Base-by-base conservation (phyloP, 2,113 vertebrate species). In the Nicator chloris region DNA sequence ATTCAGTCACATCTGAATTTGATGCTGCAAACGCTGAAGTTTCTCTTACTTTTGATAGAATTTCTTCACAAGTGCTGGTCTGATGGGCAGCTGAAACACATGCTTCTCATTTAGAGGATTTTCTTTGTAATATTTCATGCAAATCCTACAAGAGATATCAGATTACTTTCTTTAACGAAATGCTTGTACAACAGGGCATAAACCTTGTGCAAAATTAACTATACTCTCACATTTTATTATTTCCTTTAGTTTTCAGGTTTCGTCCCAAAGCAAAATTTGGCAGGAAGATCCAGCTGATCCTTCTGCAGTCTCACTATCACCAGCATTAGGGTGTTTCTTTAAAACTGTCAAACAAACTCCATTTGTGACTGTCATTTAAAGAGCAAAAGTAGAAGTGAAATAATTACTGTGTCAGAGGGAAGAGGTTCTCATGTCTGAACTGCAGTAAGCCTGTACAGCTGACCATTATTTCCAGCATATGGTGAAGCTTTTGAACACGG, bases 401-500 rank as follows among this genome's bases (percentile, higher is more conserved):
- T 64, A 92, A 97, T 98, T 96, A 99, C 99, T 99, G 99, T 56
- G 98, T 98, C 91, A 99, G 97, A 77, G 98, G 97, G 95, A 99
- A 99, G 84, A 99, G 98, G 23, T 98, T 98, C 77, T 99, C 98
- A 3, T 99, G 98, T 51, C 98, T 98, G 95, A 99, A 97, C 70
- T 97, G 98, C 88, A 99, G 97, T 77, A 99, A 98, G 64, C 98
- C 98, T 59, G 97, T 98, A 96, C 98, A 99, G 95, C 97, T 99
- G 96, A 98, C 96, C 65, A 99, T 70, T 57, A 99, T 98, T 97
- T 99, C 99, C 96, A 99, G 97, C 96, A 99, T 98, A 30, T 99
- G 99, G 97, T 99, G 99, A 83, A 99, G 98, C 97, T 99, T 99
- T 50, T 98, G 98, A 65, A 99, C 95, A 93, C 98, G 98, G 81